Percentiles rank a stretch among this genome's conserved stretches.
These are phyloP conservation scores for Panagrolaimus sp. DNA, from an alignment of 1,140 invertebrate species.

Conservation along the genomic window DNA sequence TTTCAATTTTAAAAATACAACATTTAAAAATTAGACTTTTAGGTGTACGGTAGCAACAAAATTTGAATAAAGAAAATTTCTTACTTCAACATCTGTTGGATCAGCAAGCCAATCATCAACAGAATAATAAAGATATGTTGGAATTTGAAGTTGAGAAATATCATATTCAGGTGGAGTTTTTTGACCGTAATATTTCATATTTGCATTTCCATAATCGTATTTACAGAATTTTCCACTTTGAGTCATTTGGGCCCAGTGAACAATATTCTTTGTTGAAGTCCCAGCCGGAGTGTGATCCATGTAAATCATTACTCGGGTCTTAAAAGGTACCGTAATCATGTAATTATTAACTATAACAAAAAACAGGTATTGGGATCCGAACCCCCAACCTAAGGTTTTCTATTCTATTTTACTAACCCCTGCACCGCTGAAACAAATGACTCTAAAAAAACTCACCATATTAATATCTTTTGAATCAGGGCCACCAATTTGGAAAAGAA, in stretches of 20 bases:
- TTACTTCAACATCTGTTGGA: slow-evolving; percentile 1
- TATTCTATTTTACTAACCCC: too few species aligned
- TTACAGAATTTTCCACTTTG: background rate
- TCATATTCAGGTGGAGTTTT: background rate
- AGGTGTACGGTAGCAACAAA: too few species aligned
- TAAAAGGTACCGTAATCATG: background rate
- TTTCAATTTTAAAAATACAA: too few species aligned
- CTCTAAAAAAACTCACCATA: background rate
- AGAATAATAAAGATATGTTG: slow-evolving; percentile 11
- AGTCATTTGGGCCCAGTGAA: background rate
- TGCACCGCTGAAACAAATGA: too few species aligned
- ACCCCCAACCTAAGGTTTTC: too few species aligned
- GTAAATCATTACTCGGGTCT: slow-evolving; percentile 6
- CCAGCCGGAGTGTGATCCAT: slow-evolving; percentile 4
- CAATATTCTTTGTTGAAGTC: slow-evolving; percentile 6
- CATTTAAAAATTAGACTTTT: too few species aligned
- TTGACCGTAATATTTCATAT: slow-evolving; percentile 7
- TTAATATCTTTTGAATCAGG: slow-evolving; percentile 4
- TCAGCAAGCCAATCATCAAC: background rate
- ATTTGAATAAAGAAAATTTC: background rate
- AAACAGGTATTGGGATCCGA: background rate
- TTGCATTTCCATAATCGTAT: background rate
- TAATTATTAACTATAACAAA: background rate
- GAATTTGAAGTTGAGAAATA: background rate
- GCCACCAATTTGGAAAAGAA: slow-evolving; percentile 6